Evolutionary conservation across 2,888 invertebrate species (phyloP).

Genomic region (Diarsia mendica): DNA sequence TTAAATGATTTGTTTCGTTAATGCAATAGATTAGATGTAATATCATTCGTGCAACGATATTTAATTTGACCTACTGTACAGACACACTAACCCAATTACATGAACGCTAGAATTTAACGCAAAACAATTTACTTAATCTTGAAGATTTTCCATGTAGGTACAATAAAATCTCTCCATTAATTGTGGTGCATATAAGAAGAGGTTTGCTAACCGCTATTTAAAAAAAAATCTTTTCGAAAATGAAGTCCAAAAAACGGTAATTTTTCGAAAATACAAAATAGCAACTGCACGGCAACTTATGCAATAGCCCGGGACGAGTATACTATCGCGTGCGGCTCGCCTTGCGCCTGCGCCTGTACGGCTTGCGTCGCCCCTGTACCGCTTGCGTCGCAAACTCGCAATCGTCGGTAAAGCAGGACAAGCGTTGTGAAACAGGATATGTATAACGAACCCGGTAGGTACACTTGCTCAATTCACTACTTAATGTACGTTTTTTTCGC

Average conservation of each 20-base stretch:
- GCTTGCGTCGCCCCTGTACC: constrained; percentile 43
- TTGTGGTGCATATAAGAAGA: background rate
- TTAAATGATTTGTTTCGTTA: background rate
- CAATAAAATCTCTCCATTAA: background rate
- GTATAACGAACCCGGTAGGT: constrained; percentile 48
- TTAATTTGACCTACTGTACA: background rate
- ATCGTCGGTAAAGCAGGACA: constrained; percentile 48
- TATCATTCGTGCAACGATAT: constrained; percentile 9
- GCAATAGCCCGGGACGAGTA: constrained; percentile 44
- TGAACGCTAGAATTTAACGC: background rate
- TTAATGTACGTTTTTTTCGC: constrained; percentile 30
- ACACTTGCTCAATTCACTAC: constrained; percentile 44
- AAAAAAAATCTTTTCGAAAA: background rate
- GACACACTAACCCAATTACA: background rate
- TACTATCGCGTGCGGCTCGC: constrained; percentile 57
- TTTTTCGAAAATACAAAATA: constrained; percentile 17
- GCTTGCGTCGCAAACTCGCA: constrained; percentile 42
- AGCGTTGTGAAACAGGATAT: constrained; percentile 63
- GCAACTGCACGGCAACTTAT: constrained; percentile 1
- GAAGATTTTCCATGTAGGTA: background rate
- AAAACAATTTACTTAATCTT: background rate
- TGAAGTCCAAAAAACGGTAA: background rate
- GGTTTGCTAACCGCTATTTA: background rate
- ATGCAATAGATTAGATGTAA: background rate
- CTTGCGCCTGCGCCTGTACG: constrained; percentile 39